A percentile compares a stretch with the other conserved stretches of the same genome.
Conservation (phyloP, 2,113 vertebrate species). For the Cricetomys ansorgei region DNA sequence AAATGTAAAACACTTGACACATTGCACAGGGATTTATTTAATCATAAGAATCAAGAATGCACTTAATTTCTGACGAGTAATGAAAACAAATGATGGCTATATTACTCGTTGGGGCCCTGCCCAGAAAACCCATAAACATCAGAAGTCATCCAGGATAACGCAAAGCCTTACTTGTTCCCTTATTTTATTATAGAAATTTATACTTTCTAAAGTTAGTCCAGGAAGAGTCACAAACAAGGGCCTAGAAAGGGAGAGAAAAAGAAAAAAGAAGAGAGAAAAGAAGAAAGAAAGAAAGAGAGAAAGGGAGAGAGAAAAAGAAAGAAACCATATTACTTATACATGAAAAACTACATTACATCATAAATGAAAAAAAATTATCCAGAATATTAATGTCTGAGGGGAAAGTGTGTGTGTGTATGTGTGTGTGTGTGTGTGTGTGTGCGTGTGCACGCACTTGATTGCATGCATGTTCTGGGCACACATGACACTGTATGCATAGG, state of each 20-base stretch:
- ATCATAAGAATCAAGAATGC: background rate
- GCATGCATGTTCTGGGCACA: no score
- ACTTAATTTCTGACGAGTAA: background rate
- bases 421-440: background rate
- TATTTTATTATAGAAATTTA: background rate
- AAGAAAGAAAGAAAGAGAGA: no score
- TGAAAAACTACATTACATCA: background rate
- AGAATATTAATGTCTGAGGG: fast-evolving
- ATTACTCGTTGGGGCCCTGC: background rate
- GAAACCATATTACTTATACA: background rate
- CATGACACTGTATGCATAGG: no score
- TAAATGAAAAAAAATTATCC: background rate
- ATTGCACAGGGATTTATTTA: background rate
- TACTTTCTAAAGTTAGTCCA: background rate
- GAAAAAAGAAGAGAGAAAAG: no score
- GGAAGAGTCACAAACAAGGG: background rate
- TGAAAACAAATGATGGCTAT: background rate
- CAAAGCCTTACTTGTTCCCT: background rate
- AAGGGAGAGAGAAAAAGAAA: background rate
- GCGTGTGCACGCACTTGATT: no score
- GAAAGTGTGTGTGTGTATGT: background rate
- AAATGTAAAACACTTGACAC: background rate
- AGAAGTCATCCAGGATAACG: background rate
- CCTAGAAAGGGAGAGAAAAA: background rate
- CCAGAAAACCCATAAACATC: background rate